These are phyloP conservation scores for Bovichtus diacanthus DNA, from an alignment of 2,797 vertebrate species.

Conservation along the genomic window DNA sequence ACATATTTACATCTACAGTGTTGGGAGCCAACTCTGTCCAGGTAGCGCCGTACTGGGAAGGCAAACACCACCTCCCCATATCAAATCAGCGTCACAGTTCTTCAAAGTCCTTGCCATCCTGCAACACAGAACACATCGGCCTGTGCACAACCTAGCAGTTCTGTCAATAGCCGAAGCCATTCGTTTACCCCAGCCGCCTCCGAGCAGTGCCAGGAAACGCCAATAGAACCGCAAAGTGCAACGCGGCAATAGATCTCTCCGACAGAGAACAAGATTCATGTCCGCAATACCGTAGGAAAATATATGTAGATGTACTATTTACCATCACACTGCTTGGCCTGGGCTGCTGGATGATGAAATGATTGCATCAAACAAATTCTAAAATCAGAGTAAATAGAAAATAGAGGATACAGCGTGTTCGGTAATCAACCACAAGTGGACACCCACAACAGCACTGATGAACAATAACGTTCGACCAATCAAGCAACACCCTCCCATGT, in stretches of 20 bases:
- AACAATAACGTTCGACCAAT: slow-evolving; percentile 17
- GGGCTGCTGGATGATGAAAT: slow-evolving; percentile 51
- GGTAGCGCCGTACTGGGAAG: slow-evolving; percentile 31
- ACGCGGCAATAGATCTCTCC: slow-evolving; percentile 39
- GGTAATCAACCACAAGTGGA: slow-evolving; percentile 23
- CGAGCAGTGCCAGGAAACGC: slow-evolving; percentile 29
- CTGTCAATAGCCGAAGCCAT: slow-evolving; percentile 33
- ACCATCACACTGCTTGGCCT: slow-evolving; percentile 34
- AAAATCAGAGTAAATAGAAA: slow-evolving; percentile 16
- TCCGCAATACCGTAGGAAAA: slow-evolving; percentile 34
- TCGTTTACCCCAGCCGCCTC: slow-evolving; percentile 49
- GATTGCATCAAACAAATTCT: slow-evolving; percentile 37
- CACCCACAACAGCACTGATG: slow-evolving; percentile 33
- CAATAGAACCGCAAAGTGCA: slow-evolving; percentile 39
- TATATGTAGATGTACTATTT: slow-evolving; percentile 61
- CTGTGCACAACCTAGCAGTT: slow-evolving; percentile 12
- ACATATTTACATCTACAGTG: slow-evolving; percentile 17
- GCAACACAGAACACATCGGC: slow-evolving; percentile 36
- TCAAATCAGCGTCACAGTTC: slow-evolving; percentile 60
- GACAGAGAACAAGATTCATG: slow-evolving; percentile 58
- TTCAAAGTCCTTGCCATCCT: slow-evolving; percentile 51
- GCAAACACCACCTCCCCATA: slow-evolving; percentile 45
- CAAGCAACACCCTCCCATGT: slow-evolving; percentile 15
- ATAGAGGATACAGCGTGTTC: background rate
- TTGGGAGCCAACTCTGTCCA: slow-evolving; percentile 50